Evolutionary conservation across 2,888 invertebrate genomes (phyloP), one percentile per base, ranked within the genome.

Genomic region (Tachystola acroxantha): DNA sequence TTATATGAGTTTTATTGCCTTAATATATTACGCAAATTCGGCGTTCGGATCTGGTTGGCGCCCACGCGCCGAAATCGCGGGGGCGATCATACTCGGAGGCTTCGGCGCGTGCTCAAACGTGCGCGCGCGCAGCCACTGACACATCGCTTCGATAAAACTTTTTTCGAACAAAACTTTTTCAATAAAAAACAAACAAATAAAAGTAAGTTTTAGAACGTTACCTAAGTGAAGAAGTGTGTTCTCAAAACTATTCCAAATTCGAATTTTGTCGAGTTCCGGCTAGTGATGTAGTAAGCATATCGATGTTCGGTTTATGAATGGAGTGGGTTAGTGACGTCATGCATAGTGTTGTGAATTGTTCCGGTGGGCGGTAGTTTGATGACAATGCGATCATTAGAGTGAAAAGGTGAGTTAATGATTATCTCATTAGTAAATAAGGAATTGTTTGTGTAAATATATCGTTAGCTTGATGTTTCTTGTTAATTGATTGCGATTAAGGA

Each of bases 351-450:
- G 81, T 80, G 82, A 54, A 48, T 49, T 60, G 64, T 58, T 57
- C 57, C 56, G 64, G 68, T 68, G 72, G 74, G 75, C 61, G 69
- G 61, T 58, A 55, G 62, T 72, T 69, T 73, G 73, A 74, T 77
- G 79, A 85, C 82, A 80, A 84, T 85, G 64, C 61, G 71, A 66
- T 65, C 79, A 85, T 81, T 86, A 85, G 79, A 80, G 66, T 64
- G 61, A 67, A 79, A 77, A 86, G 84, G 85, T 85, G 65, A 85
- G 85, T 81, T 52, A 60, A 52, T 55, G 48, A 56, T 57, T 57
- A 53, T 53, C 58, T 64, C 66, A 66, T 71, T 72, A 71, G 36
- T 45, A 50, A 6, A 10, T 13, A 7, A 11, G 10, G n/a, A 64
- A 65, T 67, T 60, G 63, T 64, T n/a, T 61, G 53, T 50, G 56